Base-by-base conservation (phyloP, 2,113 vertebrate genomes). In the Mormoops blainvillei region DNA sequence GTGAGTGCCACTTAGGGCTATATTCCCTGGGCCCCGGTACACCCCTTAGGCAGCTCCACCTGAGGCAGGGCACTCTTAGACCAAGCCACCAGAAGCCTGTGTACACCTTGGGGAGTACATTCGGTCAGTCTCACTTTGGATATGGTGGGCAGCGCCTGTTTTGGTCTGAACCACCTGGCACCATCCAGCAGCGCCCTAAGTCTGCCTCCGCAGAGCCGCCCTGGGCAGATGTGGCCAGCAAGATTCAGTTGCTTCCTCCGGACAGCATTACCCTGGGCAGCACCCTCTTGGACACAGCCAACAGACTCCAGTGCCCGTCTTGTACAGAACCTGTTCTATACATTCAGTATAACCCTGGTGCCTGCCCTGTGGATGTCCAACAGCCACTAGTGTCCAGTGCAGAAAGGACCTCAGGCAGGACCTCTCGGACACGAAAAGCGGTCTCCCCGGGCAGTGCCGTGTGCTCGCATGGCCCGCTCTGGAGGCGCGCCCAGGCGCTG, bases 391-490 rank as follows among this genome's bases (percentile, higher is more conserved):
- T 2, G 93, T 45, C 41, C 71, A 22, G 70, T 4, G 85, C 45
- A 68, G 43, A 70, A 65, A 24, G 56, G 67, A 84, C 54, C 54
- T 92, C 68, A 80, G 76, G 71, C n/a, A 43, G 52, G 52, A 56
- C 28, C 63, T 86, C 89, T 78, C 12, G 16, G 38, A 36, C 61
- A 11, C 26, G 11, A 87, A 24, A 15, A 50, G 45, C 8, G 36
- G 71, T 22, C n/a, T 63, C 54, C 20, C 19, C 2, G n/a, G 63
- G 87, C 52, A 74, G 91, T 31, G 52, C 86, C 24, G 8, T 6
- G 94, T 16, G 63, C 77, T 94, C 63, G 19, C 78, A 20, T 16
- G 94, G 96, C 93, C 70, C 7, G 45, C 38, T 33, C 90, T 96
- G 85, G 96, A 61, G 26, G 81, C 54, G 71, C 81, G 93, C 84